Base-by-base conservation (phyloP, 1,140 invertebrate species). In the Brachionus angularis region DNA sequence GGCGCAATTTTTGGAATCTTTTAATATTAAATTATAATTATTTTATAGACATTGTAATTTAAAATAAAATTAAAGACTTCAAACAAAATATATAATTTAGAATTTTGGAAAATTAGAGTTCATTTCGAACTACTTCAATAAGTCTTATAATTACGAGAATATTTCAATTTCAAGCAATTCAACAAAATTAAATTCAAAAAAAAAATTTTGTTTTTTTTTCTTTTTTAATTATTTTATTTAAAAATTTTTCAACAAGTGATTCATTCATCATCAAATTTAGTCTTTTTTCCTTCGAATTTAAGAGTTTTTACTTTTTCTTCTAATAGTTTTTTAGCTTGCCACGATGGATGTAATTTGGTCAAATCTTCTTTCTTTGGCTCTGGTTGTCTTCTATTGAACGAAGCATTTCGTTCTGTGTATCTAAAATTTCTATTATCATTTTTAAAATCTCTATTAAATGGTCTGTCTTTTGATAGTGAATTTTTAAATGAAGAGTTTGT, bases 231-330 rank as follows among this genome's bases (percentile, higher is more conserved):
- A 52, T 23, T 52, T 52, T 52, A 52, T n/a, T 31, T 3, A 25
- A 49, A 67, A 27, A 39, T 5, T 7, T 36, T 36, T 36, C 25
- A 33, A 58, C 21, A 58, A 58, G 27, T 58, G 53, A 58, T 58
- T 58, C 34, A 58, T 67, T 67, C 42, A 67, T 67, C 62, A 50
- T 67, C 47, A 16, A 67, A 67, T 36, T 67, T 67, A 14, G 47
- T 21, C 44, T 67, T 67, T 34, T 67, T 67, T 5, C 62, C 62
- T 18, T 67, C 42, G 34, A 67, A 67, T 29, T 67, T 67, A 8
- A 67, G 42, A 5, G 25, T 16, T 14, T 67, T 67, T 18, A 21
- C 27, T 23, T 67, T 67, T 67, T 67, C 62, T 67, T 67, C 62
- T 18, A 42, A 18, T 27, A 47, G 21, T 47, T 67, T 67, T 50